Evolutionary conservation across 2,888 invertebrate species (phyloP), one percentile per base, ranked within the genome.

Genomic region (Synergus japonicus): DNA sequence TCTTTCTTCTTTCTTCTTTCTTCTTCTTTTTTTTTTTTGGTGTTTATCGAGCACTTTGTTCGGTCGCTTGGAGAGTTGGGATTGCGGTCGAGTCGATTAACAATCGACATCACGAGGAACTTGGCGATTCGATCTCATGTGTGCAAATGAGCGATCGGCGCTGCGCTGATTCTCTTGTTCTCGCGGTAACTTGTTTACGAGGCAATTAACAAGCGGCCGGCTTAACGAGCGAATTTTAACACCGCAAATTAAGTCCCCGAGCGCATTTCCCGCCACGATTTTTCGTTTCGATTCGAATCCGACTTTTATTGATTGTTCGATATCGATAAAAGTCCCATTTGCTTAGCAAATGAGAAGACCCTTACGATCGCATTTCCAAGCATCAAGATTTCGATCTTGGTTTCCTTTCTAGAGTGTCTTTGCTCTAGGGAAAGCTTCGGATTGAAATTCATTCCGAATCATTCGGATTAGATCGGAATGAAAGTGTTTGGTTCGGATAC

Each of bases 101-200:
- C 54, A 73, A 73, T 73, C 29, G 54, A 73, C 73, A 37, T 73
- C 73, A 73, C 73, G 73, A 73, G 49, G 49, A 49, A 29, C 29
- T 73, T 54, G 37, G 49, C 73, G 73, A 73, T 73, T 73, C 73
- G 73, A 73, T 73, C 73, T 73, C 49, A 15, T 37, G 49, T 49
- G 73, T 73, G 37, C 82, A 66, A 76, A 81, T 76, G 69, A 77
- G 76, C 82, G 79, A 83, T 85, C 81, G 78, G 80, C 82, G 79
- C 80, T 80, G 67, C 64, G 79, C 78, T 82, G 79, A 82, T 83
- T 81, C 83, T 81, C 83, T 84, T 84, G 80, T 82, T 83, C 82
- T 78, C 82, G 79, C 81, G 78, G 83, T 78, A 85, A 83, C 85
- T 86, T 86, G 85, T 85, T 86, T 86, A 86, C 85, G 85, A 85